Base-by-base conservation (phyloP, 2,797 vertebrate species). In the Valencia hispanica region DNA sequence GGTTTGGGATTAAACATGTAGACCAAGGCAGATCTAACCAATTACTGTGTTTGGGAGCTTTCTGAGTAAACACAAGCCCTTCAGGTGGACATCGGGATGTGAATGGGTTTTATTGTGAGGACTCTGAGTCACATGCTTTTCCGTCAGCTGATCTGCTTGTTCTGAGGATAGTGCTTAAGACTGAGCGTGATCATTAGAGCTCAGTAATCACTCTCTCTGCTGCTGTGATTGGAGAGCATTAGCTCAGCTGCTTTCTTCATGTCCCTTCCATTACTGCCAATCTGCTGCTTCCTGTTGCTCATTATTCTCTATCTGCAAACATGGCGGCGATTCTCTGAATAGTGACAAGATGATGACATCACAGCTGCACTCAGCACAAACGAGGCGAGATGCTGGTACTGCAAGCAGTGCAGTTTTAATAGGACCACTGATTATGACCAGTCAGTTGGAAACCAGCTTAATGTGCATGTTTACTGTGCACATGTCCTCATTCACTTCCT, bases 211-310 rank as follows among this genome's bases (percentile, higher is more conserved):
- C 39, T n/a, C 39, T 73, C 76, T 66, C 59, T 30, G 22, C 17
- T 12, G 41, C n/a, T 73, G 66, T 80, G 79, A 85, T 61, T 74
- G 72, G 70, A 81, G 84, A 79, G 86, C 88, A 91, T 88, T 73
- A 72, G 57, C 57, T 79, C 69, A 4, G 68, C 77, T 72, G 79
- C 77, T 71, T 78, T 41, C 72, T 75, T 68, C 57, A n/a, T 43
- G 5, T 65, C 76, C 27, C 69, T 57, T 45, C 39, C 27, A 74
- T 89, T 80, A 82, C 20, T 0, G 0, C 51, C 72, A 76, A 76
- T 82, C 63, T n/a, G 70, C 5, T 25, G 79, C 72, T 72, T 73
- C 74, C 1, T 73, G 68, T 20, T 0, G 61, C 70, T 75, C 72
- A 27, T 86, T 70, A 0, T 70, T 48, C 63, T 77, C 51, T 0